Evolutionary conservation across 2,113 vertebrate species (phyloP).

Genomic region (Dasyurus viverrinus): DNA sequence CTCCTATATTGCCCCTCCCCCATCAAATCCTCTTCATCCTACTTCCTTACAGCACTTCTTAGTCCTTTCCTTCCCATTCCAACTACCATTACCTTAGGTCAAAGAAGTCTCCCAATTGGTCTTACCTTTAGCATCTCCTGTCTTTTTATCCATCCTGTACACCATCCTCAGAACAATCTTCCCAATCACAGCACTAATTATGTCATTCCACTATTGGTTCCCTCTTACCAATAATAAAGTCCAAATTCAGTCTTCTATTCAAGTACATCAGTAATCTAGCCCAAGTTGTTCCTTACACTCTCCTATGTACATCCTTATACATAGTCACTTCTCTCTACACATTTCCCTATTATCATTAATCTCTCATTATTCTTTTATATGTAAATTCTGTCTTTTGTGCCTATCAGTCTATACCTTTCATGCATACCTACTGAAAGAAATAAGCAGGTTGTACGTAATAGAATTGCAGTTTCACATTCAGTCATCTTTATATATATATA

Average conservation of each 20-base stretch:
- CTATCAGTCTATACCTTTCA: neutral
- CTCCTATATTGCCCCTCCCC: neutral
- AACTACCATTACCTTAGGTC: conserved; percentile 12
- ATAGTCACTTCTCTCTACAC: conserved; percentile 49
- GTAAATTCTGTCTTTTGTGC: neutral
- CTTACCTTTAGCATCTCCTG: neutral
- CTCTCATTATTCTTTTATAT: conserved; percentile 5
- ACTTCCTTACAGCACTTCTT: neutral
- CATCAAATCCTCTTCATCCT: neutral
- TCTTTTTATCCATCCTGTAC: conserved; percentile 18
- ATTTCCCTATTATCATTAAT: conserved; percentile 59
- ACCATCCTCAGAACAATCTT: conserved; percentile 24
- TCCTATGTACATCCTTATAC: conserved; percentile 60
- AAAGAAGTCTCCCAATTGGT: neutral
- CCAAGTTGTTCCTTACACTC: conserved; percentile 50
- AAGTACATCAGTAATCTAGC: conserved; percentile 13
- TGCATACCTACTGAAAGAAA: conserved; percentile 61
- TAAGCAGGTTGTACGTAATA: conserved; percentile 44
- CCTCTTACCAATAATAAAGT: conserved; percentile 19
- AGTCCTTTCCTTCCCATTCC: neutral
- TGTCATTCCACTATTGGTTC: conserved; percentile 8
- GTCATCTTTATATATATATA: neutral
- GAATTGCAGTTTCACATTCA: neutral
- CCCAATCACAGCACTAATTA: conserved; percentile 19
- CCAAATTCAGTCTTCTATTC: neutral